Percentiles rank a stretch among this genome's conserved stretches.
Evolutionary conservation across 2,113 vertebrate species (phyloP).

Genomic region (Circaetus gallicus): DNA sequence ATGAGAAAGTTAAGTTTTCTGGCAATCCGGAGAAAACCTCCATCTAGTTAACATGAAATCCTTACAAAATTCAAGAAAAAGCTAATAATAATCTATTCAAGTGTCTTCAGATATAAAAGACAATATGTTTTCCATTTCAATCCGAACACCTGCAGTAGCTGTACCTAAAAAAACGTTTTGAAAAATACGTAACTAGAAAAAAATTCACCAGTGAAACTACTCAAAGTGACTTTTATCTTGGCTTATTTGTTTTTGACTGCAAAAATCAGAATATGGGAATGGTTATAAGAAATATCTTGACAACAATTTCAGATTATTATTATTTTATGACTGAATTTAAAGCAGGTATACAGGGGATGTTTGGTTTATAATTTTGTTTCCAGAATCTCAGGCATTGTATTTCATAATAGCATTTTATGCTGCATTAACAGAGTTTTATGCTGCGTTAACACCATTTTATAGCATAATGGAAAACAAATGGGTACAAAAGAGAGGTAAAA

Average conservation of each 20-base stretch:
- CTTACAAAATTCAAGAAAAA: background rate
- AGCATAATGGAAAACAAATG: conserved; percentile 18
- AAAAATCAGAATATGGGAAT: background rate
- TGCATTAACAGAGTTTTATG: conserved; percentile 25
- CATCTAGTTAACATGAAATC: background rate
- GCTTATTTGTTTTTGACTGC: background rate
- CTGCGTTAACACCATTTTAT: background rate
- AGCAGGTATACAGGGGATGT: background rate
- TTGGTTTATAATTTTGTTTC: background rate
- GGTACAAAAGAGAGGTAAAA: conserved; percentile 6
- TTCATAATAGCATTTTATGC: conserved; percentile 27
- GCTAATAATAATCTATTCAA: background rate
- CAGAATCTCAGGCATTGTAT: background rate
- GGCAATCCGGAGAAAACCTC: background rate
- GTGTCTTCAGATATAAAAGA: background rate
- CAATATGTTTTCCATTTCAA: background rate
- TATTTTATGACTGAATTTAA: conserved; percentile 11
- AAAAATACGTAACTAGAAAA: background rate
- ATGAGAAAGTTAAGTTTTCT: background rate
- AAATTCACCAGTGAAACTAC: background rate
- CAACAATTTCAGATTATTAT: background rate
- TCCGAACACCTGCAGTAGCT: background rate
- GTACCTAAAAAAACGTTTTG: background rate
- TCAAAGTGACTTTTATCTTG: background rate
- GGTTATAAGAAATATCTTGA: background rate